A percentile compares a stretch with the other conserved stretches of the same genome.
phyloP scores from a whole-genome alignment of 1,140 invertebrate genomes.

The Ooceraea biroi region DNA sequence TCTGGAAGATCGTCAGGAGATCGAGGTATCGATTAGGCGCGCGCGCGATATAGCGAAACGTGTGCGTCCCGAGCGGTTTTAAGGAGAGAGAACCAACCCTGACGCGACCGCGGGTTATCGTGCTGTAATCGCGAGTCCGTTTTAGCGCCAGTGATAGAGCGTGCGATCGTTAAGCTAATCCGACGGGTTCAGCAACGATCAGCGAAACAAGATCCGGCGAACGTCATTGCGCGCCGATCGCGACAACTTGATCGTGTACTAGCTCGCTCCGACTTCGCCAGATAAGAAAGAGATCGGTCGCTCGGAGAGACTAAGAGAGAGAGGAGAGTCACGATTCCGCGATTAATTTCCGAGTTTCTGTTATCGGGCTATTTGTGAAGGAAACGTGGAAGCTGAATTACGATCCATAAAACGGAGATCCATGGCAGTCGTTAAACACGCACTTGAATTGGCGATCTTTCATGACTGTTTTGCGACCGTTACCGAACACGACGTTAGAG shows the following conservation, averaged over 20 bases:
- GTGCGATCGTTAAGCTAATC: constrained; percentile 62
- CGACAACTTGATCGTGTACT: constrained; percentile 53
- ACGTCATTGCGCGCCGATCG: constrained; percentile 22
- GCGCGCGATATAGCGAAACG: not conserved
- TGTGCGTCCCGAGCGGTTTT: constrained; percentile 6
- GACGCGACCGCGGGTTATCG: constrained; percentile 37
- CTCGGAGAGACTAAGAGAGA: constrained; percentile 6
- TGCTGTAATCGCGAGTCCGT: constrained; percentile 26
- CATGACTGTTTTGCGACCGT: constrained; percentile 49
- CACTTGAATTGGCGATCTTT: constrained; percentile 46
- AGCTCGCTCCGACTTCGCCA: constrained; percentile 6
- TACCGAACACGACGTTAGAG: constrained; percentile 20
- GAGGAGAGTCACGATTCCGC: constrained; percentile 34
- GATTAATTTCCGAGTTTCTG: constrained; percentile 59
- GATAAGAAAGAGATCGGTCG: constrained; percentile 20
- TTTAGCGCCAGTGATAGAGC: constrained; percentile 44
- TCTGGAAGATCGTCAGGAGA: not conserved
- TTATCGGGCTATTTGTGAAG: constrained; percentile 27
- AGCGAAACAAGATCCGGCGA: constrained; percentile 33
- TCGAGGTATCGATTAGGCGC: constrained; percentile 34
- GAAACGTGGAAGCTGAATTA: constrained; percentile 49
- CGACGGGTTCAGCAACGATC: constrained; percentile 44
- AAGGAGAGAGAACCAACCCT: constrained; percentile 6
- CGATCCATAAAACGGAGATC: constrained; percentile 56
- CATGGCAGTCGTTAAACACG: constrained; percentile 48